A percentile compares a stretch with the other conserved stretches of the same genome.
Evolutionary conservation across 35 echinoderm and acorn worm species (phyloP).

Genomic region (Holothuria glaberrima): DNA sequence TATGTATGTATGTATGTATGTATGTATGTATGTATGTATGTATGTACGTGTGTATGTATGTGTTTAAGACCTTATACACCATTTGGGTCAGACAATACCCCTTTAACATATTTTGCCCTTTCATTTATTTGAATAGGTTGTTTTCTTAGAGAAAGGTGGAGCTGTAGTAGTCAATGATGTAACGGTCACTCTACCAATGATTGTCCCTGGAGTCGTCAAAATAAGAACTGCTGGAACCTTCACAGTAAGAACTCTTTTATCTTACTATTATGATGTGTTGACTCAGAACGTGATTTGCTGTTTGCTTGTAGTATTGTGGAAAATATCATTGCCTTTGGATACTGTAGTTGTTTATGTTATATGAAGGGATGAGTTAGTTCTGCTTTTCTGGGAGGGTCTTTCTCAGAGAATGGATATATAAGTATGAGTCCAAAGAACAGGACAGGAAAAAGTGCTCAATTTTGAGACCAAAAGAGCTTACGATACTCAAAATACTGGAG

Average conservation of each 20-base stretch:
- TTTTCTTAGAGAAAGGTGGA: neutral
- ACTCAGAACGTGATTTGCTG: too few relatives aligned
- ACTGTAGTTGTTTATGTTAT: too few relatives aligned
- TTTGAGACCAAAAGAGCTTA: too few relatives aligned
- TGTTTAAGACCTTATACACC: too few relatives aligned
- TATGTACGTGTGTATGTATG: too few relatives aligned
- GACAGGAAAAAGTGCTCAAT: too few relatives aligned
- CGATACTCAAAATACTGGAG: neutral
- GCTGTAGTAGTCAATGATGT: conserved; percentile 14
- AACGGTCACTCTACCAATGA: conserved; percentile 17
- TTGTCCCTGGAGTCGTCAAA: neutral
- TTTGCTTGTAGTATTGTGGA: too few relatives aligned
- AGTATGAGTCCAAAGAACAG: neutral
- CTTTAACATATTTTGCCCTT: neutral
- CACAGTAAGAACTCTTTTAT: neutral
- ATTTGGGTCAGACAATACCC: too few relatives aligned
- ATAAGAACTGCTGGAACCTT: neutral
- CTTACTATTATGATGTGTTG: neutral
- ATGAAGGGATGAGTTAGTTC: neutral
- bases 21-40: too few relatives aligned
- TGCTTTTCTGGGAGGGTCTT: neutral
- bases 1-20: too few relatives aligned
- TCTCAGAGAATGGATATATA: neutral
- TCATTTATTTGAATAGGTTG: neutral
- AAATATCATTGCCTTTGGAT: too few relatives aligned